Evolutionary conservation across 2,113 vertebrate species (phyloP).

Genomic region (Loxodonta africana): DNA sequence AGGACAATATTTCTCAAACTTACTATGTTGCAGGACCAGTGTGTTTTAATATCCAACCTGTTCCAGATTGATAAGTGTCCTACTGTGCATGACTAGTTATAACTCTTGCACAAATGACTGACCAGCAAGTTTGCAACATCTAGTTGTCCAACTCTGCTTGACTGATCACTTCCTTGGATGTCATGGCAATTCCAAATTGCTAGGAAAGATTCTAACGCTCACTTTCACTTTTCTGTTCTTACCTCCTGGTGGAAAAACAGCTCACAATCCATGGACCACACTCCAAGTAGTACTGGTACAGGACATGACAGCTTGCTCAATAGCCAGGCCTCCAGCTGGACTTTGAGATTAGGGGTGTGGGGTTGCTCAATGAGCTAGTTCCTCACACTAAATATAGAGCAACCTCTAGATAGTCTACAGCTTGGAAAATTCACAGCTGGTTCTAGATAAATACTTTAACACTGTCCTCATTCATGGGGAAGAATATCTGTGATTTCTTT

Average conservation of each 20-base stretch:
- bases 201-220: not conserved
- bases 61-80: not conserved
- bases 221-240: not conserved
- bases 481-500: slow-evolving; percentile 63
- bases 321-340: not conserved
- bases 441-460: slow-evolving; percentile 73
- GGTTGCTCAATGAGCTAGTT: not conserved
- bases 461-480: slow-evolving; percentile 45
- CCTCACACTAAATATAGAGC: not conserved
- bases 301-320: fast-evolving
- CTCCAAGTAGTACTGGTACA: not conserved
- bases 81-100: not conserved
- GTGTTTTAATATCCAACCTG: not conserved
- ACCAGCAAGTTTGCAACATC: not conserved
- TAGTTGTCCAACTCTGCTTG: not conserved
- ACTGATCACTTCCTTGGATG: not conserved
- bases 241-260: not conserved
- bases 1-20: not conserved
- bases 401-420: slow-evolving; percentile 42
- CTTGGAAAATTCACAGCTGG: slow-evolving; percentile 35
- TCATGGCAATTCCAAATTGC: not conserved
- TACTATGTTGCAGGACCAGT: fast-evolving
- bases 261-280: not conserved
- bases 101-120: not conserved
- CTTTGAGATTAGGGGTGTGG: not conserved